phyloP scores from a whole-genome alignment of 2,113 vertebrate species.

The Dissostichus mawsoni region DNA sequence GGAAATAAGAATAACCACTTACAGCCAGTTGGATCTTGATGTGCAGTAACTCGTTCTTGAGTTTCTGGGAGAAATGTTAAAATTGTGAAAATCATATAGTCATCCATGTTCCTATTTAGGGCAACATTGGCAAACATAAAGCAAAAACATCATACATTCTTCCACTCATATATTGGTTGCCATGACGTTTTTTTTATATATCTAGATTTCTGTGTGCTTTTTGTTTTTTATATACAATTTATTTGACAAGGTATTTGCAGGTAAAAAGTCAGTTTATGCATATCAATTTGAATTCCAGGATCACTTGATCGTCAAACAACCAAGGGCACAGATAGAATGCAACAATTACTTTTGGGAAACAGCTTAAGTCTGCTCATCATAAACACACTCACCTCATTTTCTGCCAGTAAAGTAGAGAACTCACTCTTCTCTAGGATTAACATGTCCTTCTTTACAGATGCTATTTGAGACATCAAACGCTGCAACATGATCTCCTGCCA shows the following conservation, averaged over 20 bases:
- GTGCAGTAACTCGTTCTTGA: slow-evolving; percentile 91
- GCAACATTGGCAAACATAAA: neutral
- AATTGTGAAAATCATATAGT: neutral
- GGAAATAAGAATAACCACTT: slow-evolving; percentile 71
- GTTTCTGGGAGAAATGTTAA: slow-evolving; percentile 85
- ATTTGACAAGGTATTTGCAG: no score
- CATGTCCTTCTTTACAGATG: slow-evolving; percentile 96
- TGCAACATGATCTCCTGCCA: slow-evolving; percentile 94
- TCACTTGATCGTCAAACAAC: neutral
- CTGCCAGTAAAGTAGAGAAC: slow-evolving; percentile 92
- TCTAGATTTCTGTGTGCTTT: neutral
- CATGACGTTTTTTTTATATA: neutral
- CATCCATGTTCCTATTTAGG: neutral
- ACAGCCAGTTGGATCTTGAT: slow-evolving; percentile 91
- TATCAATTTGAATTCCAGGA: neutral
- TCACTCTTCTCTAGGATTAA: slow-evolving; percentile 98
- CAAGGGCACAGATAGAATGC: neutral
- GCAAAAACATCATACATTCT: neutral
- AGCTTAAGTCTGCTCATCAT: neutral
- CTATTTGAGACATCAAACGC: slow-evolving; percentile 94
- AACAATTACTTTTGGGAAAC: neutral
- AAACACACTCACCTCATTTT: slow-evolving; percentile 90
- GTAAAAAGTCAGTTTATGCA: neutral
- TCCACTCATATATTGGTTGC: neutral
- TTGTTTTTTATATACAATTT: no score